Conservation (phyloP, 2,888 invertebrate species). For the Choristoneura rosaceana region DNA sequence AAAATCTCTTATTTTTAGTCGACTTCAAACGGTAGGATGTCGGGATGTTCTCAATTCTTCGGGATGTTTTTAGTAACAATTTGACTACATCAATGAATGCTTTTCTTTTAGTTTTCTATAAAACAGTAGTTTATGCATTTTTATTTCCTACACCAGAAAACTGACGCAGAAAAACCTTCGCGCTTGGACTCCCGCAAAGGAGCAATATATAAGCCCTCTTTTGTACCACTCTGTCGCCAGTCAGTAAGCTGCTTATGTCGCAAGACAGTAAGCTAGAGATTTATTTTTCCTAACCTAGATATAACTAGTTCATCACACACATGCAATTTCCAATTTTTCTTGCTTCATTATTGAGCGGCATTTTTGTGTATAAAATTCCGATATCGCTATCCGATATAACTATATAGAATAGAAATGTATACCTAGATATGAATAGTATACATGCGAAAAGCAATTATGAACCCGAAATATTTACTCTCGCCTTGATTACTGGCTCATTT, state of each 20-base stretch:
- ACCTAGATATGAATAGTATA: no score
- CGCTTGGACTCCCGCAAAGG: slow-evolving; percentile 22
- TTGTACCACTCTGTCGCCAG: slow-evolving; percentile 30
- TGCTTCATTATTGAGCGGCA: neutral
- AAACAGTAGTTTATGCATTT: neutral
- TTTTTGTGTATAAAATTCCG: neutral
- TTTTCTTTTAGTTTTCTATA: neutral
- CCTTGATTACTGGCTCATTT: no score
- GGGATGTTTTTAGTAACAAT: no score
- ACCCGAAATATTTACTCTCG: no score
- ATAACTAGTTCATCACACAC: neutral
- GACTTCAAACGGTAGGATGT: no score
- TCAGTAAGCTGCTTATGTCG: slow-evolving; percentile 33
- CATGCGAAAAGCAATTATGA: no score
- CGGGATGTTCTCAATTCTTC: no score
- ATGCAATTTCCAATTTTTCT: neutral
- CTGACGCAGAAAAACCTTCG: slow-evolving; percentile 13
- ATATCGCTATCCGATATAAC: no score
- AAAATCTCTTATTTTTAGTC: no score
- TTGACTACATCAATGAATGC: no score
- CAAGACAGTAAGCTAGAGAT: slow-evolving; percentile 30
- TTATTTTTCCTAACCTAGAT: slow-evolving; percentile 25
- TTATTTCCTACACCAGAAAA: neutral
- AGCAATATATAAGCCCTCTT: slow-evolving; percentile 31
- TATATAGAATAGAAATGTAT: no score